Base-by-base conservation (phyloP, 1,140 invertebrate genomes). In the Melanaphis sacchari region DNA sequence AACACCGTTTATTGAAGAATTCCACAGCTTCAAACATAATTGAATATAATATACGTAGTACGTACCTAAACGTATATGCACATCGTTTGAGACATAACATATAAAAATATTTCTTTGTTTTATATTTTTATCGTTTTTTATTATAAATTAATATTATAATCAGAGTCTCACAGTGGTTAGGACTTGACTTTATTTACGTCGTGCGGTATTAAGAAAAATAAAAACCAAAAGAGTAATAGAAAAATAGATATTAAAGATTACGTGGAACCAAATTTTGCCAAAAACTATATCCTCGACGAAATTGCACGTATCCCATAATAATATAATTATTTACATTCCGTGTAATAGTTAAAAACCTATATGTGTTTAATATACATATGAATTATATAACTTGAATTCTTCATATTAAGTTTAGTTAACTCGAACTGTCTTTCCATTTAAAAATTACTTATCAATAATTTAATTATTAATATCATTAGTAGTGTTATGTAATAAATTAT, bases 1-100 rank as follows among this genome's bases (percentile, higher is more conserved):
- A 93, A 93, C 81, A 54, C 91, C 66, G 76, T 93, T 84, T 84
- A 93, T 52, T 41, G n/a, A 54, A n/a, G 91, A 84, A 93, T 84
- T 93, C 76, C 76, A n/a, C 38, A 82, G n/a, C 49, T 3, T 89
- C 36, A 22, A 38, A 90, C 88, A 38, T 59, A 59, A 90, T 90
- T 90, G 88, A 90, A 90, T 59, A 59, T 59, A 40, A 36, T 54
- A 52, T 52, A 82, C 36, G 36, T 36, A 38, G 38, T 52, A 82
- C 36, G 36, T 36, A 38, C 36, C 2, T 81, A 24, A 24, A 38
- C 76, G 76, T 36, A 84, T 84, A 84, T 41, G 40, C 82, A 40
- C 82, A 40, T 40, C 11, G 26, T 26, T 41, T 41, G 24, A 87
- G 84, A 87, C 84, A 41, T 87, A n/a, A n/a, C 41, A 26, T 8